Base-by-base conservation (phyloP, 2,113 vertebrate species). In the Hepsetus odoe region DNA sequence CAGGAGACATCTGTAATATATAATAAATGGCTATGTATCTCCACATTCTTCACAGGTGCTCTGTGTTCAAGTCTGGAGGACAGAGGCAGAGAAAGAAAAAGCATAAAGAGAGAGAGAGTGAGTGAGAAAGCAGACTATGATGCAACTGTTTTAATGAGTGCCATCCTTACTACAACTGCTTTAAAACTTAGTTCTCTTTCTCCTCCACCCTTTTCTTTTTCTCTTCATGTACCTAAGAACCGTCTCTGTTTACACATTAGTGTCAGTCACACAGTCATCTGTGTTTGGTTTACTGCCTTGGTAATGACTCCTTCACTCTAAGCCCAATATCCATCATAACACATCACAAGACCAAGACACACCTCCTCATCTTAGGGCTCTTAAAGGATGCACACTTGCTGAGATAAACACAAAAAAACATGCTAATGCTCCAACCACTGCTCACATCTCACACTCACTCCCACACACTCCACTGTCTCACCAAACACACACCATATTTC, bases 251-350 rank as follows among this genome's bases (percentile, higher is more conserved):
- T 75, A 74, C 35, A n/a, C 70, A 32, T 53, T 53, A 74, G 61
- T 28, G 35, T 79, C 74, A 74, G 64, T 49, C n/a, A n/a, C n/a
- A n/a, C n/a, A n/a, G n/a, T 9, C 26, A 66, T 82, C 55, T 46
- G n/a, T 74, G 69, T 77, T 73, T 76, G 61, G 51, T 79, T 82
- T 74, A 82, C 64, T 55, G 64, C 71, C 46, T 62, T 38, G 30
- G 32, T 71, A 81, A 71, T 62, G 69, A 69, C 16, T 20, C 38
- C 33, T 38, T 64, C 28, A 30, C 62, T 73, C 35, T 20, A 18
- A 74, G 22, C 72, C 32, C 46, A 33, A 74, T 16, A 51, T 76
- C 61, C 35, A 42, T 70, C 76, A 78, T 70, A 79, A 70, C 44
- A 30, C 56, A 67, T 69, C 42, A 73, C 32, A 61, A 59, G 22